These are phyloP conservation scores for Takifugu rubripes DNA, from an alignment of 2,797 vertebrate species.

Conservation along the genomic window DNA sequence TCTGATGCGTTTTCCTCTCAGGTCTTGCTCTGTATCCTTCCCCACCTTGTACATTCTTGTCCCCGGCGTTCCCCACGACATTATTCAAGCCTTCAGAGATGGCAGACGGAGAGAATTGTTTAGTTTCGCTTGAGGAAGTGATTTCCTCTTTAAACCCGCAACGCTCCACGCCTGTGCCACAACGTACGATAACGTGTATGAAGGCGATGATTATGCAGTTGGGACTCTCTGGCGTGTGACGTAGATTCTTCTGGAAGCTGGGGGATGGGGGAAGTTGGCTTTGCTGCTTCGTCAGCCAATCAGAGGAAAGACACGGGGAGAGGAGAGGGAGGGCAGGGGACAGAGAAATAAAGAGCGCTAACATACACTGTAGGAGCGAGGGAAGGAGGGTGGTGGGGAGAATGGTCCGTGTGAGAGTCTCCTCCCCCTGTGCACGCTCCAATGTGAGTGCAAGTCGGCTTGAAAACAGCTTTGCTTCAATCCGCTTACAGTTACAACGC, in stretches of 20 bases:
- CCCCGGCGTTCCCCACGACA: slow-evolving; percentile 28
- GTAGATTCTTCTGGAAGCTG: slow-evolving; percentile 64
- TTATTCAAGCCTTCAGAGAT: slow-evolving; percentile 37
- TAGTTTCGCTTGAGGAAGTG: slow-evolving; percentile 22
- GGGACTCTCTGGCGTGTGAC: slow-evolving; percentile 59
- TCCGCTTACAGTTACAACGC: slow-evolving; percentile 65
- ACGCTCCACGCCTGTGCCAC: slow-evolving; percentile 23
- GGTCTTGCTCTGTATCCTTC: slow-evolving; percentile 30
- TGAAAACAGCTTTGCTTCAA: slow-evolving; percentile 62
- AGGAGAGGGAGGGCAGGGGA: slow-evolving; percentile 30
- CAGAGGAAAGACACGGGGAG: slow-evolving; percentile 37
- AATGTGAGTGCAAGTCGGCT: slow-evolving; percentile 49
- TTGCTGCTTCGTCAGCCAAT: slow-evolving; percentile 63
- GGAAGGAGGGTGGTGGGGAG: slow-evolving; percentile 53
- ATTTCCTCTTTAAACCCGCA: slow-evolving; percentile 40
- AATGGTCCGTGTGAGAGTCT: slow-evolving; percentile 44
- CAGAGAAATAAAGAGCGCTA: slow-evolving; percentile 32
- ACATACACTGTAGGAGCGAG: slow-evolving; percentile 22
- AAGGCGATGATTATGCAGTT: slow-evolving; percentile 44
- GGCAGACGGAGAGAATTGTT: slow-evolving; percentile 35
- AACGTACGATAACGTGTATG: slow-evolving; percentile 34
- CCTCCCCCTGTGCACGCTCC: slow-evolving; percentile 44
- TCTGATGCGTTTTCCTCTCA: slow-evolving; percentile 51
- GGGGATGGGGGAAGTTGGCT: slow-evolving; percentile 41
- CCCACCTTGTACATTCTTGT: slow-evolving; percentile 24